Evolutionary conservation across 2,888 invertebrate species (phyloP), one percentile per base, ranked within the genome.

Genomic region (Agrochola lota): DNA sequence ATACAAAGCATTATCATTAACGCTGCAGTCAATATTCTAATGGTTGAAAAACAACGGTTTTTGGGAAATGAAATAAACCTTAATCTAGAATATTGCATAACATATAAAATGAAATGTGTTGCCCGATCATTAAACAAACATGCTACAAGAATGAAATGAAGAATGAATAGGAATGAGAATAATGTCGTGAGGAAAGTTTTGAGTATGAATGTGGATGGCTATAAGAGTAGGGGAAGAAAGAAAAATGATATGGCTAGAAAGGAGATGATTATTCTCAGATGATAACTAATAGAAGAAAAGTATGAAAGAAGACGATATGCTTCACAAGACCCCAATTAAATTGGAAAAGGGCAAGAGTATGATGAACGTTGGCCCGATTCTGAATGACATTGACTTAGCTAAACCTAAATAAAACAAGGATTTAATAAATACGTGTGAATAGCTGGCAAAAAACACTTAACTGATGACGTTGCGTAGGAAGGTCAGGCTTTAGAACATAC

Each of bases 1-100:
- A 46, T 63, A 40, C 15, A 30, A 68, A 63, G 12, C 43, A 76
- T 69, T 81, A 81, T 7, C 43, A 67, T 80, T 52, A 59, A 49
- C 12, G 49, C 3, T 46, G 20, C 26, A 35, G 35, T n/a, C 12
- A 68, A 68, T 81, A n/a, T 46, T 40, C 20, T 35, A 63, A 63
- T 74, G 57, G 15, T 26, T 40, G 40, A 57, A 72, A 40, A 63
- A 49, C 1, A 49, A 52, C 17, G 1, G 8, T 17, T 78, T 46
- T 52, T 23, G n/a, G 2, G 30, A 3, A 52, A 11, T 0, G 0
- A 68, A 15, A 30, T 35, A 26, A 20, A 52, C 20, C 8, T 20
- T 0, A 57, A 15, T 26, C n/a, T 20, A 4, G 26, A 49, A 78
- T 8, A 9, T 49, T 67, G 12, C 26, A 12, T 30, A 26, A 23